A percentile compares a stretch with the other conserved stretches of the same genome.
Conservation (phyloP, 2,888 invertebrate genomes). For the Cephus spinipes region DNA sequence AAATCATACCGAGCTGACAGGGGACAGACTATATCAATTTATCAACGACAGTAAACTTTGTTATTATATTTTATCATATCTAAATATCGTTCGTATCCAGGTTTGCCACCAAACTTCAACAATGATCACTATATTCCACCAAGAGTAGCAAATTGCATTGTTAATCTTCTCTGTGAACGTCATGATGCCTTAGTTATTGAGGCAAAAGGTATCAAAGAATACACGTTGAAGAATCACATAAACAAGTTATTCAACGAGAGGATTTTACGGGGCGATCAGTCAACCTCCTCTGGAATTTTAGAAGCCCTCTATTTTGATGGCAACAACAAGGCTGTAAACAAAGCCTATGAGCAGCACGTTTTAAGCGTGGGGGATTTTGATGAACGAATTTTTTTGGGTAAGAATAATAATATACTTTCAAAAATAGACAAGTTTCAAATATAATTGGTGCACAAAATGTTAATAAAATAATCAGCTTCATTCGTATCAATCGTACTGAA, state of each 20-base stretch:
- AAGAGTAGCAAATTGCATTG: conserved; percentile 82
- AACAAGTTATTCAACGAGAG: conserved; percentile 78
- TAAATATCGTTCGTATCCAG: conserved; percentile 61
- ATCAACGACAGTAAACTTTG: conserved; percentile 6
- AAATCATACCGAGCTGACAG: too few relatives aligned
- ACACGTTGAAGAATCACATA: conserved; percentile 85
- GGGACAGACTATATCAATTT: neutral
- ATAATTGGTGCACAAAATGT: neutral
- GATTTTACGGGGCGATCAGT: conserved; percentile 80
- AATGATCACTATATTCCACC: conserved; percentile 72
- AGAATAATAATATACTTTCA: conserved; percentile 49
- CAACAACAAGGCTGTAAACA: conserved; percentile 87
- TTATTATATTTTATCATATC: neutral
- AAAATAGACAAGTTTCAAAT: neutral
- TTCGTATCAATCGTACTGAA: neutral
- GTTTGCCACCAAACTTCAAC: conserved; percentile 79
- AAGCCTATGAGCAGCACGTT: conserved; percentile 91
- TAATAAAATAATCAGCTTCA: neutral
- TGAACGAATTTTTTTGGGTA: conserved; percentile 93
- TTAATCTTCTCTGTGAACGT: conserved; percentile 83
- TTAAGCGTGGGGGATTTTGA: conserved; percentile 94
- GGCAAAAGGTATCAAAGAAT: conserved; percentile 91
- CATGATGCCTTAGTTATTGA: conserved; percentile 88
- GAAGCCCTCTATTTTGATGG: conserved; percentile 84
- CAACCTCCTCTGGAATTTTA: conserved; percentile 80